Evolutionary conservation across 2,113 vertebrate species (phyloP), one percentile per base, ranked within the genome.

Genomic region (Narcine bancroftii): DNA sequence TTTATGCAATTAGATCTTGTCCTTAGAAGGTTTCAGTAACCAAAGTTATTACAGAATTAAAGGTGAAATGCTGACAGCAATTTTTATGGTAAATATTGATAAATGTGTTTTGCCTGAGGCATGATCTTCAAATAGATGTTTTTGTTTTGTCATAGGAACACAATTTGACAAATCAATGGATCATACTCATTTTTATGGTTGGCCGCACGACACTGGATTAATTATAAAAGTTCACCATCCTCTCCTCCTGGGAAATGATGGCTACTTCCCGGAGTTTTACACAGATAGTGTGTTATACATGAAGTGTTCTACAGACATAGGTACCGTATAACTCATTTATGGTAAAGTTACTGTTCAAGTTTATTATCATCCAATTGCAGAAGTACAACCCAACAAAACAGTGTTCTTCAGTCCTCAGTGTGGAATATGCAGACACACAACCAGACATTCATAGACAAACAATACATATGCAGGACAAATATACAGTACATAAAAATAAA

Each of bases 181-280:
- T 45, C 36, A 15, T 91, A 69, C 69, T 91, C 2, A 91, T 71
- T 91, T 71, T 45, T 39, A 45, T 69, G 39, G 39, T 45, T 91
- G 89, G 89, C 65, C 89, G 11, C 89, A 29, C 56, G 29, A 47
- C 0, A 15, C 60, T 0, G 95, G 89, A 19, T 33, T 94, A 92
- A 95, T 95, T 65, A 94, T 96, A n/a, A 94, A 93, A 93, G 94
- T 95, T 50, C 93, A 93, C 6, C 95, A 95, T 39, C 95, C 94
- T 9, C 95, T 93, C 0, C 92, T 96, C 26, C 92, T 96, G 39
- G 94, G 95, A 6, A 94, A 85, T 0, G 95, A 95, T 45, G 95
- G 94, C 50, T 94, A 93, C n/a, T 94, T n/a, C n/a, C n/a, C 94
- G 13, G 93, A 92, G 0, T 94, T 93, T 83, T 93, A 95, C 71